Base-by-base conservation (phyloP, 2,113 vertebrate genomes). In the Forbesichthys papilliferus region DNA sequence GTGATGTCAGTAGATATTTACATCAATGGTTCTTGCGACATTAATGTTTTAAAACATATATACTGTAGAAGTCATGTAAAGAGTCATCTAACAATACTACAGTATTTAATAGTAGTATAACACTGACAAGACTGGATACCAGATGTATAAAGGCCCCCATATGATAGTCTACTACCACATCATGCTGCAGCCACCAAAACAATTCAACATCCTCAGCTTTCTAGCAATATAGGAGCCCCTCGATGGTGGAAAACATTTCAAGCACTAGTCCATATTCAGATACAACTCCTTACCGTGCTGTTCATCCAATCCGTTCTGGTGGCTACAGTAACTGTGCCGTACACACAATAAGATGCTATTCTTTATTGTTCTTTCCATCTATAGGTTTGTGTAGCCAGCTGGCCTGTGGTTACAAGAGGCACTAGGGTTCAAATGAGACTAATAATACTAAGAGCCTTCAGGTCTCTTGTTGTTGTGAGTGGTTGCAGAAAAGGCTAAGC, bases 401-500 rank as follows among this genome's bases (percentile, higher is more conserved):
- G n/a, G 4, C 16, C 11, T 33, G 9, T 58, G 20, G 27, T 20
- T 33, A 13, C 9, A 9, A 27, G 51, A 61, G 46, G 61, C 54
- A 59, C 71, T 56, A 54, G 33, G 14, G 36, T 33, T 65, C 66
- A 48, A n/a, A 48, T 27, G 59, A 12, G 73, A 49, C 14, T 12
- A 61, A 70, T 78, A 65, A 61, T 46, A 67, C 51, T 73, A 48
- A 9, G 27, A 33, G 33, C 59, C 20, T 48, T 58, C 3, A 10
- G 0, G 36, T 52, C 46, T 67, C 69, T 64, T 53, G 61, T 72
- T 76, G 20, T n/a, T 59, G 18, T 68, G 33, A 20, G 20, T 12
- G 47, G n/a, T 9, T 52, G 36, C 14, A 57, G 11, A 55, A 11
- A 59, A 6, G 47, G 61, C 62, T 71, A 74, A 83, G 64, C 67